Evolutionary conservation across 2,797 vertebrate genomes (phyloP).

Genomic region (Crax fasciolata): DNA sequence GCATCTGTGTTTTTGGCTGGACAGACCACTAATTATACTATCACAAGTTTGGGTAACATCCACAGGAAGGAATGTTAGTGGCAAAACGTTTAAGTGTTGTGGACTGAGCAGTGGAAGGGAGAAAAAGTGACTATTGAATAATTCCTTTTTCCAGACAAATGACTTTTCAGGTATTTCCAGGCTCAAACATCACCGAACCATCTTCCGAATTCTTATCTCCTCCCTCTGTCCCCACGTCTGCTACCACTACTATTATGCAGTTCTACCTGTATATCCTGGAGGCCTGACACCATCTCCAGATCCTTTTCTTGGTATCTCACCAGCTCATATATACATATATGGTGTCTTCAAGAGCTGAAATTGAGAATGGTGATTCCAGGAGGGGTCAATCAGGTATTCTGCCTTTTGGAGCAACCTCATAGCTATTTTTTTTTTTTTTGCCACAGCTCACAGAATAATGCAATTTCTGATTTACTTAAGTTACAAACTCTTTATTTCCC

Average conservation of each 20-base stretch:
- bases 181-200: not conserved
- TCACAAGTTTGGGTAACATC: not conserved
- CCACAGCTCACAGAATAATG: not conserved
- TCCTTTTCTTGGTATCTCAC: not conserved
- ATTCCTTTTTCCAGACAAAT: not conserved
- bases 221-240: rapidly evolving
- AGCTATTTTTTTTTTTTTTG: not conserved
- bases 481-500: not conserved
- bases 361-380: not conserved
- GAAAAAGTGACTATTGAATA: not conserved
- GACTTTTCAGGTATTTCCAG: not conserved
- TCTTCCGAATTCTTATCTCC: not conserved
- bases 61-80: not conserved
- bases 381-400: not conserved
- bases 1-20: not conserved
- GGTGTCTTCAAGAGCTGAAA: not conserved
- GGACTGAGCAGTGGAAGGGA: not conserved
- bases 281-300: rapidly evolving
- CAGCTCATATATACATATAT: rapidly evolving
- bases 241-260: not conserved
- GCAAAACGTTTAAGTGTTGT: not conserved
- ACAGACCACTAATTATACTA: not conserved
- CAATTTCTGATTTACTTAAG: not conserved
- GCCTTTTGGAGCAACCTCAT: not conserved
- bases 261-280: not conserved